These are phyloP conservation scores for Cheirogaleus medius DNA, from an alignment of 2,113 vertebrate genomes.

Conservation along the genomic window DNA sequence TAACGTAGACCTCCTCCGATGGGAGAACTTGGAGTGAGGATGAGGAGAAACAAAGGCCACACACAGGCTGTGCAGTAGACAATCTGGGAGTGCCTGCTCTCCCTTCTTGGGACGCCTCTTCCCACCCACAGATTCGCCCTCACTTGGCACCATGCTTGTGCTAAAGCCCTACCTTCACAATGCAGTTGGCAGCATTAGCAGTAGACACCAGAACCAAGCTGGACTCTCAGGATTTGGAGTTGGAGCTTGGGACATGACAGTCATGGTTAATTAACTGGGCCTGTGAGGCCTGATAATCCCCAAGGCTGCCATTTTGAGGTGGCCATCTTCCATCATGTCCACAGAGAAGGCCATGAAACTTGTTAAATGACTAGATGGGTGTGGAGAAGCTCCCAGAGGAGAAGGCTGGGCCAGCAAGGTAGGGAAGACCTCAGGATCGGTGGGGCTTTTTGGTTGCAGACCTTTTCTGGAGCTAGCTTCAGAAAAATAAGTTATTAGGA, in stretches of 20 bases:
- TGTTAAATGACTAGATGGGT: neutral
- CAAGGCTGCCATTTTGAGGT: neutral
- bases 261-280: neutral
- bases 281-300: neutral
- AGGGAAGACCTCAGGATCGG: neutral
- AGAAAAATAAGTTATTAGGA: neutral
- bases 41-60: neutral
- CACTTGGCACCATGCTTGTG: neutral
- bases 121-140: neutral
- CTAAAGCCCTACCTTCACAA: neutral
- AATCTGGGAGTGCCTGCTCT: neutral
- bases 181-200: neutral
- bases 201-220: neutral
- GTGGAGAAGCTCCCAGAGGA: neutral
- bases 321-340: neutral
- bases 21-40: neutral
- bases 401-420: neutral
- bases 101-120: neutral
- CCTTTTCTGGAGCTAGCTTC: neutral
- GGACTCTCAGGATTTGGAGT: neutral
- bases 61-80: neutral
- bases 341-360: neutral
- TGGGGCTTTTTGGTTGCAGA: neutral
- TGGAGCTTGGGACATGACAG: neutral
- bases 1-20: neutral